phyloP scores from a whole-genome alignment of 2,888 invertebrate genomes.

The Metopia argyrocephala region DNA sequence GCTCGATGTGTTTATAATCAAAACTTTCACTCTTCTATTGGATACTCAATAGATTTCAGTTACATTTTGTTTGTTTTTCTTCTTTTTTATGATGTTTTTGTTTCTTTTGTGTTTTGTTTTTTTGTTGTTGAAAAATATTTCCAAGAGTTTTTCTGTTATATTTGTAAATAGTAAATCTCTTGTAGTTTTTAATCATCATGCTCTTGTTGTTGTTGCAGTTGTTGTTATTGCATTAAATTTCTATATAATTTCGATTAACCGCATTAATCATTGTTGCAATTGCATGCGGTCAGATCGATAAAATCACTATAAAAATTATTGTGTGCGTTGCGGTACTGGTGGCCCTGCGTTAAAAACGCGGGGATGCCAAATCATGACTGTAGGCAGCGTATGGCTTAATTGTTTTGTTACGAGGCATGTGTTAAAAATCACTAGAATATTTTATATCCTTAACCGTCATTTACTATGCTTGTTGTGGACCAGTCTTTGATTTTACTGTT shows the following conservation, averaged over 20 bases:
- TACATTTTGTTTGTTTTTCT: background rate
- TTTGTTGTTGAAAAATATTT: too few relatives aligned
- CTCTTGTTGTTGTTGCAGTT: background rate
- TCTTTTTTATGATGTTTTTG: background rate
- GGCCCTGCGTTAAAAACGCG: conserved; percentile 12
- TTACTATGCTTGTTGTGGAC: too few relatives aligned
- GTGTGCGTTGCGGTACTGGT: background rate
- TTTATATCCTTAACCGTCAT: background rate
- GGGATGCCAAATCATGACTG: conserved; percentile 37
- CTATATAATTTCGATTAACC: conserved; percentile 59
- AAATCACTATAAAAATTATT: conserved; percentile 54
- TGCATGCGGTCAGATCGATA: conserved; percentile 68
- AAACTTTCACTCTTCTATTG: conserved; percentile 56
- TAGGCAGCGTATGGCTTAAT: conserved; percentile 23
- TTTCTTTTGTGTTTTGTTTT: background rate
- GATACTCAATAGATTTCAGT: background rate
- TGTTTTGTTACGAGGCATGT: conserved; percentile 4
- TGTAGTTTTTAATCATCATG: background rate
- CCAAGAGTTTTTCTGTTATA: background rate
- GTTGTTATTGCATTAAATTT: conserved; percentile 12
- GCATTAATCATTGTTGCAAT: conserved; percentile 69
- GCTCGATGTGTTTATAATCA: conserved; percentile 48
- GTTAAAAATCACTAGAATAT: background rate
- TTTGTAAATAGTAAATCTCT: background rate
- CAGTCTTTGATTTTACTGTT: too few relatives aligned